Base-by-base conservation (phyloP, 1,140 invertebrate species). In the Eubasilissa regina region DNA sequence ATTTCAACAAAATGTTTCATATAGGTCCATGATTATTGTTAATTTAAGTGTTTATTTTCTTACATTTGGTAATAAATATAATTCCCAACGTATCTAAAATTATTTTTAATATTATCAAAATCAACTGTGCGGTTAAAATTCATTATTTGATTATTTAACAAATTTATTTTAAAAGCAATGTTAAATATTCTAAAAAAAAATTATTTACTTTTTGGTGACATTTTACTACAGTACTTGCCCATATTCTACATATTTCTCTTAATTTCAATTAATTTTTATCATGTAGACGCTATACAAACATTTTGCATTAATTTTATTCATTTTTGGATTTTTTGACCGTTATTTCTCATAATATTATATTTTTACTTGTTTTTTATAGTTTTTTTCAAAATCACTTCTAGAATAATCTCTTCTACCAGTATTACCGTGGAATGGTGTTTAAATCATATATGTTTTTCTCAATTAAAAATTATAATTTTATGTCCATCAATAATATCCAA, bases 401-500 rank as follows among this genome's bases (percentile, higher is more conserved):
- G 60, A 13, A 64, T 55, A 73, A 73, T 73, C 45, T 55, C 48
- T 13, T 55, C 70, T 21, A 48, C 66, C 66, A 70, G 66, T 70
- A 70, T 70, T 73, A 73, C 47, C 43, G 13, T n/a, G 21, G 66
- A 70, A 70, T 17, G 15, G 44, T 70, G 8, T 47, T 45, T 19
- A 9, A 10, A 60, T 3, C 10, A 35, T 35, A 11, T 51, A n/a
- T n/a, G n/a, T n/a, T n/a, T n/a, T n/a, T n/a, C n/a, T 51, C 48
- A 8, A 51, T 51, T 51, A 13, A 13, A 51, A 51, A 12, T 8
- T 51, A 51, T 13, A 12, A 51, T 51, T 51, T 12, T 51, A 51
- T 8, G 9, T 35, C 25, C 25, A 35, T 35, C 48, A 51, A 51
- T 13, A 51, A 13, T 51, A 51, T 51, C n/a, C n/a, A 51, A 51